Evolutionary conservation across 2,888 invertebrate genomes (phyloP), one percentile per base, ranked within the genome.

Genomic region (Aphodius granarius): DNA sequence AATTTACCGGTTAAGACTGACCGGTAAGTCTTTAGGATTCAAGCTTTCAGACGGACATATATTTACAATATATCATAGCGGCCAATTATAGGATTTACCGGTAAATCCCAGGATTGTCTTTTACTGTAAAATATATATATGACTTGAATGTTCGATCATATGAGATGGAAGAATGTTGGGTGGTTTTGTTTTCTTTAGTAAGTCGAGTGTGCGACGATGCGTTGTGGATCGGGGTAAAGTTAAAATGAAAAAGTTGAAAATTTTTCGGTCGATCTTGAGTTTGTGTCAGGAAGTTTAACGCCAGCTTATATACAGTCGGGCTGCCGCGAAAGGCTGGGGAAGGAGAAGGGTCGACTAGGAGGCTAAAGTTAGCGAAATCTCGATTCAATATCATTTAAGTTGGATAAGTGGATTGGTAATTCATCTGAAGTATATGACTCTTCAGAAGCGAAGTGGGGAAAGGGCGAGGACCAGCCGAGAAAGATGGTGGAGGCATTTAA

Each of bases 221-320:
- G 72, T 63, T 64, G 62, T 64, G 78, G 75, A 72, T 71, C 72
- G 74, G 70, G 75, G 74, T 76, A 79, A 80, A 82, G 79, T 81
- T 82, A 78, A 79, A 81, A 82, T 82, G 81, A 81, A 81, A 82
- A 82, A 81, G 81, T 82, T 82, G 78, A 64, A 80, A 81, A 80
- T 80, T 80, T 76, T 78, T 80, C 77, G 76, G 79, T 76, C 78
- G 78, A 80, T 79, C 79, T 75, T 75, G 75, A 78, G 78, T 78
- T 77, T 78, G 76, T 78, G 78, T 78, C 76, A 78, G 75, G 80
- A 80, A 82, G 77, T 80, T 81, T 79, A 72, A 72, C 65, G 76
- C 71, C 71, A 80, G 78, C 78, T 79, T 79, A 78, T 77, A 76
- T 73, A 78, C 75, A 43, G 43, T 43, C 43, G 43, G 43, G 43